Conservation (phyloP, 2,888 invertebrate species). For the Drosophila gaucha region DNA sequence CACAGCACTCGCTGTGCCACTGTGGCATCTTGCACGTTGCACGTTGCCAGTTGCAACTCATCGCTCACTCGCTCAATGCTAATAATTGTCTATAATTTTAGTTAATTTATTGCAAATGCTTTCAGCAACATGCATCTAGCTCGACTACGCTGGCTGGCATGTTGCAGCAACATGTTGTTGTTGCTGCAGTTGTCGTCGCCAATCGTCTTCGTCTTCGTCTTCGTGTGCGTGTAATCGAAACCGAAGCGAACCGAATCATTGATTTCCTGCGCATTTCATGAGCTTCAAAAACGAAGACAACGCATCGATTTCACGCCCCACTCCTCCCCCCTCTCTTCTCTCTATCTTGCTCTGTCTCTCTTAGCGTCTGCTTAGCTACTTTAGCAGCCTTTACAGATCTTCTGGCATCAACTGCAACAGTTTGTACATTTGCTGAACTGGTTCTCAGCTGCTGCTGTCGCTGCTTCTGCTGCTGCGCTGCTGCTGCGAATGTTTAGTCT, state of each 20-base stretch:
- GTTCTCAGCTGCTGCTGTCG: conserved; percentile 64
- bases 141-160: conserved; percentile 34
- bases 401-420: conserved; percentile 38
- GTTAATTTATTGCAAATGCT: conserved; percentile 80
- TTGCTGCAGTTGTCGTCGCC: conserved; percentile 9
- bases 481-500: conserved; percentile 71
- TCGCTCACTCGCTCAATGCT: conserved; percentile 56
- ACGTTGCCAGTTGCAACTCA: conserved; percentile 22
- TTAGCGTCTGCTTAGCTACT: conserved; percentile 13
- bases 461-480: conserved; percentile 5
- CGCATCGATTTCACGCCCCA: conserved; percentile 77
- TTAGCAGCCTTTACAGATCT: conserved; percentile 30
- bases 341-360: neutral
- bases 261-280: conserved; percentile 82
- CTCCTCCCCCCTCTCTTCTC: neutral
- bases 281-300: conserved; percentile 68
- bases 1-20: conserved; percentile 16
- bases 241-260: conserved; percentile 79
- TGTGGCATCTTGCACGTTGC: conserved; percentile 23
- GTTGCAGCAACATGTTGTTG: conserved; percentile 65
- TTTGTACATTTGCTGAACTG: conserved; percentile 76
- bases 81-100: conserved; percentile 80
- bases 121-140: conserved; percentile 71
- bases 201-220: conserved; percentile 39
- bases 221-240: conserved; percentile 81